These are phyloP conservation scores for Stenolophus ochropezus DNA, from an alignment of 2,888 invertebrate genomes.

Conservation along the genomic window DNA sequence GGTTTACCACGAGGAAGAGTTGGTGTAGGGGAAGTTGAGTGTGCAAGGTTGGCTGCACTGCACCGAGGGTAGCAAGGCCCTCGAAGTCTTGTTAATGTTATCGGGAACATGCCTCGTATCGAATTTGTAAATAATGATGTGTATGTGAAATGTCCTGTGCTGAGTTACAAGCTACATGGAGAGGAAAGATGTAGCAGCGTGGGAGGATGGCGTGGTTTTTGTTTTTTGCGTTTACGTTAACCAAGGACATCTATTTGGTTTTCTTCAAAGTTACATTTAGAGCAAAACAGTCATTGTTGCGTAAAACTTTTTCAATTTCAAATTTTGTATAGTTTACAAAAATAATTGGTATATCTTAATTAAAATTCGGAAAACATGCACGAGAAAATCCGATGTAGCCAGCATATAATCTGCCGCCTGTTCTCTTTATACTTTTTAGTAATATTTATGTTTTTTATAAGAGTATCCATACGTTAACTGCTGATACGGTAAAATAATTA, in stretches of 20 bases:
- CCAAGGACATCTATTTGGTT: not conserved
- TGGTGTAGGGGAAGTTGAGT: not conserved
- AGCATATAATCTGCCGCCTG: too few species aligned
- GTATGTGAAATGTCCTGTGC: not conserved
- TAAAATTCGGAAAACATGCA: too few species aligned
- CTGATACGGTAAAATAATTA: too few species aligned
- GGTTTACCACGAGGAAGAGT: not conserved
- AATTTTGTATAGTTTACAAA: too few species aligned
- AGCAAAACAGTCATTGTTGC: too few species aligned
- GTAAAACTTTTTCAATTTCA: too few species aligned
- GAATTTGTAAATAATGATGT: slow-evolving; percentile 31
- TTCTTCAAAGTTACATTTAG: not conserved
- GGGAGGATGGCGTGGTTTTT: not conserved
- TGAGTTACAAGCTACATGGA: not conserved
- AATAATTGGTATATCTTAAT: too few species aligned
- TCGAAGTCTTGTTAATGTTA: slow-evolving; percentile 31
- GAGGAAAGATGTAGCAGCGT: not conserved
- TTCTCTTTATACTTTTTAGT: too few species aligned
- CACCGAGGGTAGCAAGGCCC: not conserved
- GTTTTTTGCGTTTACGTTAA: not conserved
- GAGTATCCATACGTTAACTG: too few species aligned
- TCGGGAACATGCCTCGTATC: slow-evolving; percentile 8
- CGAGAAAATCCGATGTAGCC: too few species aligned
- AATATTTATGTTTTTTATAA: too few species aligned
- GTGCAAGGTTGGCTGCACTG: not conserved